phyloP scores from a whole-genome alignment of 2,888 invertebrate species.

The Hetaerina titia region DNA sequence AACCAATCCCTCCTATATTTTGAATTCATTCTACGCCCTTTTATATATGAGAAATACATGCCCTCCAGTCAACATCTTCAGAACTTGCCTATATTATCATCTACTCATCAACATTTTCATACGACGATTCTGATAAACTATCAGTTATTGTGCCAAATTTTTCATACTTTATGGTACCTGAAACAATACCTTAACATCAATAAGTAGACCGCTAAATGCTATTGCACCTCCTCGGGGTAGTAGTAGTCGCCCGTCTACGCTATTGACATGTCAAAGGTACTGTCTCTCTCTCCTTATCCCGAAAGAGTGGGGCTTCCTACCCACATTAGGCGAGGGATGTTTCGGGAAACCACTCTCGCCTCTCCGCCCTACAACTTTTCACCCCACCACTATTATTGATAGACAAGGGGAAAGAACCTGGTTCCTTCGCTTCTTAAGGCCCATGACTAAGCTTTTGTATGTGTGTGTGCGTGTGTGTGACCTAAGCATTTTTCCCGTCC shows the following conservation, averaged over 20 bases:
- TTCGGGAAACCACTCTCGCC: neutral
- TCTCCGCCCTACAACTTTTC: neutral
- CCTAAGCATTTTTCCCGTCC: neutral
- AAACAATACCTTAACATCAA: too few relatives aligned
- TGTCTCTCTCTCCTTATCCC: neutral
- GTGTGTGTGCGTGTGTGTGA: neutral
- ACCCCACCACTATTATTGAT: neutral
- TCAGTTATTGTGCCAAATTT: too few relatives aligned
- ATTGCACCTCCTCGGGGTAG: neutral
- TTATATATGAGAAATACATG: too few relatives aligned
- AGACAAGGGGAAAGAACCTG: neutral
- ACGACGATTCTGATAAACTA: too few relatives aligned
- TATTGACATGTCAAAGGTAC: neutral
- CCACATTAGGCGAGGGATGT: neutral
- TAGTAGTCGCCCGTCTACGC: neutral
- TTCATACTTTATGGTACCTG: too few relatives aligned
- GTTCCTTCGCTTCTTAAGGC: neutral
- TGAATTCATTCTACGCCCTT: too few relatives aligned
- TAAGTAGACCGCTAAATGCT: too few relatives aligned
- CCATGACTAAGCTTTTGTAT: neutral
- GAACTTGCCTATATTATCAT: too few relatives aligned
- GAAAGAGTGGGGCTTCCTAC: neutral
- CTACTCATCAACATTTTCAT: too few relatives aligned
- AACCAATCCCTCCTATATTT: too few relatives aligned
- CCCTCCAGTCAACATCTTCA: too few relatives aligned